Conservation (phyloP, 2,113 vertebrate species). For the Gambusia affinis region DNA sequence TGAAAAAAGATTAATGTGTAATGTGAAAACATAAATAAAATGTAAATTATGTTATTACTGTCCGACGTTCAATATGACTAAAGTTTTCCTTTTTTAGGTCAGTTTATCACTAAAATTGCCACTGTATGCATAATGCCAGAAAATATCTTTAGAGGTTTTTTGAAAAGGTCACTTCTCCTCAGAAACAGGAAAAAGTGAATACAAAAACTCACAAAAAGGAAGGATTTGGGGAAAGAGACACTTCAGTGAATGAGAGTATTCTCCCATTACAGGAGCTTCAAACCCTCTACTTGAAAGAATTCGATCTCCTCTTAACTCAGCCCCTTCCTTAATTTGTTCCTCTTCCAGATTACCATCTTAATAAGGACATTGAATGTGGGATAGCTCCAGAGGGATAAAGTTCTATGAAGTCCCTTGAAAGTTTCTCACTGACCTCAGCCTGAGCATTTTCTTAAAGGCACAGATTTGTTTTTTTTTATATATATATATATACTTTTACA, state of each 20-base stretch:
- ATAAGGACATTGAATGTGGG: constrained; percentile 32
- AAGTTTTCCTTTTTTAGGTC: neutral
- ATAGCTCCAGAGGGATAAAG: constrained; percentile 17
- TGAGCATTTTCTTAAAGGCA: no score
- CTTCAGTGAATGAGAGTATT: constrained; percentile 1
- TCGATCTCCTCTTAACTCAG: constrained; percentile 43
- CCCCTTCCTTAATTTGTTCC: constrained; percentile 26
- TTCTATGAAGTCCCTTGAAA: no score
- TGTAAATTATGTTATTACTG: no score
- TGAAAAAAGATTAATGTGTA: neutral
- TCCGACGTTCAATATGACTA: neutral
- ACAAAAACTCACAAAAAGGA: constrained; percentile 12
- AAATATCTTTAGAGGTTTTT: neutral
- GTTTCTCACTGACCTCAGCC: no score
- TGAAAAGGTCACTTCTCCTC: neutral
- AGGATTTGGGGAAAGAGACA: constrained; percentile 8
- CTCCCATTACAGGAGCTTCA: constrained; percentile 21
- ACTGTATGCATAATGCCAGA: neutral
- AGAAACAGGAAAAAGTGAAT: constrained; percentile 1
- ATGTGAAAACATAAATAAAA: no score
- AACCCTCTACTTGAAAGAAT: constrained; percentile 22
- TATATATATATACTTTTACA: no score
- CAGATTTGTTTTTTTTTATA: no score
- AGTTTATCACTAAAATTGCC: neutral
- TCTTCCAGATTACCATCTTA: constrained; percentile 50